Conservation (phyloP, 2,797 vertebrate genomes). For the Myotis planiceps region DNA sequence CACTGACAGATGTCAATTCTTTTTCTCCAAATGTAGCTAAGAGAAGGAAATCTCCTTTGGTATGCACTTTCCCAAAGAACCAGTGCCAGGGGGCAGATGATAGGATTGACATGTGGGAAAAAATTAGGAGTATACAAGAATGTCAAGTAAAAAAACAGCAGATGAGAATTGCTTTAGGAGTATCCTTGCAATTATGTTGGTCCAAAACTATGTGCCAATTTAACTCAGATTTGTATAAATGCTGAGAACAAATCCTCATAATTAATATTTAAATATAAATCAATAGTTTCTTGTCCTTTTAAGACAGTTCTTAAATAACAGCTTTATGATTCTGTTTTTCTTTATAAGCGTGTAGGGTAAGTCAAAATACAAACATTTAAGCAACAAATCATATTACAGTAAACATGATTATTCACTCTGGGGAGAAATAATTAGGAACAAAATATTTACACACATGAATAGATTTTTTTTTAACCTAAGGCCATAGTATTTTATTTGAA, state of each 20-base stretch:
- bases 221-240: conserved; percentile 26
- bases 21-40: background rate
- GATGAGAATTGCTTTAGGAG: background rate
- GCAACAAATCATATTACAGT: conserved; percentile 7
- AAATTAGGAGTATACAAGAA: background rate
- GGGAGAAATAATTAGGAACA: conserved; percentile 53
- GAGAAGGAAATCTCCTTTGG: background rate
- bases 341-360: conserved; percentile 50
- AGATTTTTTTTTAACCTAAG: background rate
- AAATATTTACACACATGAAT: conserved; percentile 27
- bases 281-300: background rate
- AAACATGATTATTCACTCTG: conserved; percentile 1
- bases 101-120: background rate
- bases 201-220: background rate
- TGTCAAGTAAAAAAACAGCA: background rate
- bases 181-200: background rate
- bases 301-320: conserved; percentile 28
- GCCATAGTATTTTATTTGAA: conserved; percentile 34
- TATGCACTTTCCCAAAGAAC: background rate
- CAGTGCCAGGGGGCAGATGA: background rate
- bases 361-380: conserved; percentile 27
- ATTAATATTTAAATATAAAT: conserved; percentile 37
- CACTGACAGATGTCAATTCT: background rate
- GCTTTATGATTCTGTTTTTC: conserved; percentile 6
- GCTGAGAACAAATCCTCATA: background rate